Base-by-base conservation (phyloP, 2,797 vertebrate species). In the Anniella stebbinsi region DNA sequence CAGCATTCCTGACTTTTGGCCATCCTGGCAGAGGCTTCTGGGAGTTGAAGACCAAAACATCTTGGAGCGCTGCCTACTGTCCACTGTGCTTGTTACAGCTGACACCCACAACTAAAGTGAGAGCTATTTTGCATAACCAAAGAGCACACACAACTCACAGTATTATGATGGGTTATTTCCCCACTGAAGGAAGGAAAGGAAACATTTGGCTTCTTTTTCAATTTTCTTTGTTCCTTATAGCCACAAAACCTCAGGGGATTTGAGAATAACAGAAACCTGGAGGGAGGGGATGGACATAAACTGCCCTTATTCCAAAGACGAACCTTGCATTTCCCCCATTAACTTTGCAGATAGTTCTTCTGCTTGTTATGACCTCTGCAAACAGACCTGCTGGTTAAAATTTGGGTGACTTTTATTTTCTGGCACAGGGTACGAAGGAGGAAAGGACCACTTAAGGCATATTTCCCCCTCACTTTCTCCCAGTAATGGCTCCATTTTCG, bases 401-500 rank as follows among this genome's bases (percentile, higher is more conserved):
- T 66, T 17, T 66, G 38, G 57, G 73, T 66, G 57, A 66, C 81
- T 88, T 93, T 88, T 93, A 63, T 91, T 88, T 93, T 92, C 70
- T 89, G 82, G 90, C 75, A 76, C 38, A 30, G 0, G 84, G 28
- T 89, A 30, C 57, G 80, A 21, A 88, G 48, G 60, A 84, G 84
- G 90, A 1, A 4, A 80, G 12, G 80, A 83, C 51, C 67, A 36
- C 69, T 93, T 94, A 93, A 66, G 38, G 33, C 6, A 51, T 28
- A 69, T 90, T 76, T 48, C 73, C 81, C 80, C 90, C 57, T 0
- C 0, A 69, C 81, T 92, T 78, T 92, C 12, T n/a, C 48, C 75
- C 51, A 38, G n/a, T 88, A 94, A 94, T 95, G 48, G 45, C 84
- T 66, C 82, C 86, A 70, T 80, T 95, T 92, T 92, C 91, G 78